Evolutionary conservation across 2,888 invertebrate genomes (phyloP), one percentile per base, ranked within the genome.

Genomic region (Schizaphis graminum): DNA sequence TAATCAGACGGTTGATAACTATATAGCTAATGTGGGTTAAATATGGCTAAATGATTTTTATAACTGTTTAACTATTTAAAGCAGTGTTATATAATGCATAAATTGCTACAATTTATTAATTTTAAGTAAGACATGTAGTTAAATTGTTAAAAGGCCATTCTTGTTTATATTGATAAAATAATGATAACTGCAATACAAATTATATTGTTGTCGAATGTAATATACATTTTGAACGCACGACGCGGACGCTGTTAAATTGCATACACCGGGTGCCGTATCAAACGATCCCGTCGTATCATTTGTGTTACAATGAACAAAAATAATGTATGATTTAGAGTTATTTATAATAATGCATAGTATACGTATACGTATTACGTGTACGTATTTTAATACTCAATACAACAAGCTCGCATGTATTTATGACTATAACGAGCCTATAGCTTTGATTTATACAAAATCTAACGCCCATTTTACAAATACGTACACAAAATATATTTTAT

Each of bases 231-330:
- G 84, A 10, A 49, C 24, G 11, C 85, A 35, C 49, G 49, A 90
- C 93, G 41, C 86, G 85, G 41, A 86, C 49, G 90, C 47, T 61
- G 85, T 94, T 94, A 91, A 94, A 94, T 90, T 94, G 90, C 93
- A 90, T 94, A 94, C 47, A 28, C 49, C 28, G 21, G 11, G 61
- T 86, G 93, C 93, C 93, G 93, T 90, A 89, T 61, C 41, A 41
- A 56, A 44, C 44, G 24, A 57, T 44, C 21, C 21, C 28, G 28
- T 7, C 35, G 53, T 77, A 0, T 77, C 35, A 21, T 35, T 35
- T 8, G 35, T 77, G 21, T 35, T 77, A 41, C 21, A 35, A 35
- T 77, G 21, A 35, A 77, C 53, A 77, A 77, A 67, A 67, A 35
- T 35, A 77, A 77, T 35, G 21, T 21, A 8, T 77, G 35, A 77